Percentiles rank a stretch among this genome's conserved stretches.
phyloP scores from a whole-genome alignment of 2,113 vertebrate species.

The Neotragus moschatus region DNA sequence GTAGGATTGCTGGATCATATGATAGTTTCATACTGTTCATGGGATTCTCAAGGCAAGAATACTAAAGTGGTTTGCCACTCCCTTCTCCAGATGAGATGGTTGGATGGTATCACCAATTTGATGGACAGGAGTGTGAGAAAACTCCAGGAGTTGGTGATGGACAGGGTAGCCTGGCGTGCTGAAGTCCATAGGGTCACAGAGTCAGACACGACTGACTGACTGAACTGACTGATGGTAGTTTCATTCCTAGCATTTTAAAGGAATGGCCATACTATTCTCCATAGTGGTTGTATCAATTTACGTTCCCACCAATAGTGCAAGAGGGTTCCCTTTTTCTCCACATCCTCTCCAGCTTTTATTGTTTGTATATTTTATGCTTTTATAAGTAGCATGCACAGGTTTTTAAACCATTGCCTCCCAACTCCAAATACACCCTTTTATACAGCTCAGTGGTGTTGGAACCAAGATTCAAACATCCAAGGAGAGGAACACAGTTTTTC shows the following conservation, averaged over 20 bases:
- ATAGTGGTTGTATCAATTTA: background rate
- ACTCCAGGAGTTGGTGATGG: background rate
- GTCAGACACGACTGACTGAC: background rate
- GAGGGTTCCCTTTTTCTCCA: background rate
- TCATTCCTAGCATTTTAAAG: background rate
- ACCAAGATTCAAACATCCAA: background rate
- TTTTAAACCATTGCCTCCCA: background rate
- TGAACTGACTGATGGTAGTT: background rate
- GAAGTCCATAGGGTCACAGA: background rate
- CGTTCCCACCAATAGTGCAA: background rate
- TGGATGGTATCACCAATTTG: background rate
- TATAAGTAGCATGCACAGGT: background rate
- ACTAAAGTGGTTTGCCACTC: background rate
- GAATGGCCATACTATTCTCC: background rate
- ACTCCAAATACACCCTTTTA: background rate
- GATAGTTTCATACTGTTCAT: background rate
- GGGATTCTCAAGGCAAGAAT: background rate
- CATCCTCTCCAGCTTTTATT: background rate
- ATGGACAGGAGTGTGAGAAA: background rate
- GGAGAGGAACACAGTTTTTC: background rate
- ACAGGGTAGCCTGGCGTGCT: background rate
- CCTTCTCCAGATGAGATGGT: background rate
- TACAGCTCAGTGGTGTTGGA: background rate
- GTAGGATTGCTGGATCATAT: background rate
- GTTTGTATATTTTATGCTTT: background rate